These are phyloP conservation scores for Volucella inflata DNA, from an alignment of 2,888 invertebrate species.

Conservation along the genomic window DNA sequence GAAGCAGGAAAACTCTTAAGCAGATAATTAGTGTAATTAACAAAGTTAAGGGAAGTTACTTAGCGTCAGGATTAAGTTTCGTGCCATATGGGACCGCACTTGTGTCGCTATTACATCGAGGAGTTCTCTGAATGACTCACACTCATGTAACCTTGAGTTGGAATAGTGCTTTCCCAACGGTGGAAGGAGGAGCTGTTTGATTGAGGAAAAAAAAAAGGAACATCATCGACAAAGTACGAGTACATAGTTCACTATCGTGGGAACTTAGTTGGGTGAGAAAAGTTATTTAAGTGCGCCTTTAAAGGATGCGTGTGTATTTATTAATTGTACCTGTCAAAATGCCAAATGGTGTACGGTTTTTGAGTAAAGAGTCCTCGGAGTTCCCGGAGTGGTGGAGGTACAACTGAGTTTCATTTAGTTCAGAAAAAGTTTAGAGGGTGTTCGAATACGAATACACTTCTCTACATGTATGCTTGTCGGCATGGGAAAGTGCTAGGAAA, in stretches of 20 bases:
- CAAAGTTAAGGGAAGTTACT: slow-evolving; percentile 73
- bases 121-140: slow-evolving; percentile 35
- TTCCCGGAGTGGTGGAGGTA: not conserved
- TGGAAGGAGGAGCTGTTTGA: slow-evolving; percentile 4
- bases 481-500: slow-evolving; percentile 4
- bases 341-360: slow-evolving; percentile 42
- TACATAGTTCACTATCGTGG: not conserved
- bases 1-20: slow-evolving; percentile 70
- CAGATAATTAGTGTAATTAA: slow-evolving; percentile 79
- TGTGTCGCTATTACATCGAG: slow-evolving; percentile 56
- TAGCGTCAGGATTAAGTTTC: slow-evolving; percentile 69
- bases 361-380: not conserved
- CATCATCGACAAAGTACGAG: not conserved
- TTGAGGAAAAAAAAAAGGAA: not conserved
- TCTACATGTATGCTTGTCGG: too few relatives aligned
- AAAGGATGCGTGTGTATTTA: slow-evolving; percentile 54
- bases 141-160: slow-evolving; percentile 39
- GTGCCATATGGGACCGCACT: slow-evolving; percentile 23
- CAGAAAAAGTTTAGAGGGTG: not conserved
- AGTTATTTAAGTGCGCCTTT: slow-evolving; percentile 65
- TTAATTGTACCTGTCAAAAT: slow-evolving; percentile 52
- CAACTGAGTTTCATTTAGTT: not conserved
- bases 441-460: not conserved
- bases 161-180: not conserved
- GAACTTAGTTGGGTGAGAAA: slow-evolving; percentile 47